Evolutionary conservation across 2,797 vertebrate genomes (phyloP).

Genomic region (Chaetophractus vellerosus): DNA sequence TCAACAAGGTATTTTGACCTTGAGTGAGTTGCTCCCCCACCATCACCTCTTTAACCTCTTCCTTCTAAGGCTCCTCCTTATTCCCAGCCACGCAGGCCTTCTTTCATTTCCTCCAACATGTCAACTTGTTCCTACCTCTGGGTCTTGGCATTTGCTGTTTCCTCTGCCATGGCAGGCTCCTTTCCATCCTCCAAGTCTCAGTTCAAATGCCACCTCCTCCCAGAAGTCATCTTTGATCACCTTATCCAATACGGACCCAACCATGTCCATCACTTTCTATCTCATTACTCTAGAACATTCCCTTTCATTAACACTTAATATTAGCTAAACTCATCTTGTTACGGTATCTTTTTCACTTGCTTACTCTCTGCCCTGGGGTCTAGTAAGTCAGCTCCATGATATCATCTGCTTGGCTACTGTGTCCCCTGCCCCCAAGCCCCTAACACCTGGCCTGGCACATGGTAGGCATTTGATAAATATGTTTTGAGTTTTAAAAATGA

Average conservation of each 20-base stretch:
- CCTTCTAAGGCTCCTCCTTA: neutral
- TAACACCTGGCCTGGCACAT: too few relatives aligned
- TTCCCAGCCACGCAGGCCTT: neutral
- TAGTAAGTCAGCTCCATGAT: neutral
- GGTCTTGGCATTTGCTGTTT: neutral
- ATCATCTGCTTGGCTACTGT: neutral
- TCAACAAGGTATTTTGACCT: too few relatives aligned
- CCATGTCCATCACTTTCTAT: neutral
- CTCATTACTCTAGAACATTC: neutral
- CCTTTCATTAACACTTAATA: neutral
- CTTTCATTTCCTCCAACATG: neutral
- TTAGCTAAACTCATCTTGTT: neutral
- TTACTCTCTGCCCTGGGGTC: neutral
- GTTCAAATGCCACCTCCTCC: neutral
- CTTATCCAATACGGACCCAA: neutral
- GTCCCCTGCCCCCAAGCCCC: fast-evolving
- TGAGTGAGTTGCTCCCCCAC: too few relatives aligned
- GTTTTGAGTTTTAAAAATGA: neutral
- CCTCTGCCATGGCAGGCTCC: neutral
- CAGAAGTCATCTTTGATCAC: slow-evolving; percentile 3
- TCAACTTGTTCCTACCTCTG: neutral
- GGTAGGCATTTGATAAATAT: neutral
- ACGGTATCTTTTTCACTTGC: neutral
- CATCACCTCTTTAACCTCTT: neutral
- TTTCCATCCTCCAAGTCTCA: neutral